Evolutionary conservation across 37 sponge, comb jelly and placozoan species (phyloP).

Genomic region (Theonella swinhoei): DNA sequence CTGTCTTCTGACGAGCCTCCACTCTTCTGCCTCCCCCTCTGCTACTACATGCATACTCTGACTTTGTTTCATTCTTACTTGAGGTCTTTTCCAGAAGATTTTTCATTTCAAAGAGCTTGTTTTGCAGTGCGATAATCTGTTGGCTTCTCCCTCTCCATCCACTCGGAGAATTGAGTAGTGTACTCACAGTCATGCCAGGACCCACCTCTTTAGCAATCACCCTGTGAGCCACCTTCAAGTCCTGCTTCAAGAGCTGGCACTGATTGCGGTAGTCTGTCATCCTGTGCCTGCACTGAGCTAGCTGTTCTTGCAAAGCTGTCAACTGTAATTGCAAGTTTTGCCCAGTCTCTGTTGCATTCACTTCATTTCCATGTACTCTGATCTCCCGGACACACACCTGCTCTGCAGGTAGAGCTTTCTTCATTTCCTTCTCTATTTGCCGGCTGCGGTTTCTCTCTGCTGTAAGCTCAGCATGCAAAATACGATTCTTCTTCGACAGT

Average conservation of each 20-base stretch:
- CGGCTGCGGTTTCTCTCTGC: slow-evolving; percentile 43
- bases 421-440: slow-evolving; percentile 39
- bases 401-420: neutral
- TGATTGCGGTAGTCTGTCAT: slow-evolving; percentile 55
- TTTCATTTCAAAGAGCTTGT: slow-evolving; percentile 57
- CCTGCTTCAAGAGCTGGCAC: slow-evolving; percentile 69
- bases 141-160: slow-evolving; percentile 87
- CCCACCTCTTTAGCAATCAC: slow-evolving; percentile 67
- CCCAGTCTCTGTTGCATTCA: too few relatives aligned
- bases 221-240: slow-evolving; percentile 74
- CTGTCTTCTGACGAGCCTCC: slow-evolving; percentile 47
- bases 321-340: too few relatives aligned
- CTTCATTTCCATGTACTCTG: neutral
- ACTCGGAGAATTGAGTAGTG: slow-evolving; percentile 19
- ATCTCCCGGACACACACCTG: too few relatives aligned
- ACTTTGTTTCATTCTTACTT: neutral
- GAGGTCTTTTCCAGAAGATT: neutral
- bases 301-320: slow-evolving; percentile 58
- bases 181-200: slow-evolving; percentile 47
- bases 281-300: slow-evolving; percentile 45
- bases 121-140: slow-evolving; percentile 73
- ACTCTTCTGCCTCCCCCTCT: neutral
- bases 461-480: slow-evolving; percentile 58
- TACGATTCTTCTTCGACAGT: slow-evolving; percentile 59
- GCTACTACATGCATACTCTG: neutral